Evolutionary conservation across 30 jellyfish, hydroid and myxozoan genomes (phyloP).

Genomic region (Aurelia coerulea): DNA sequence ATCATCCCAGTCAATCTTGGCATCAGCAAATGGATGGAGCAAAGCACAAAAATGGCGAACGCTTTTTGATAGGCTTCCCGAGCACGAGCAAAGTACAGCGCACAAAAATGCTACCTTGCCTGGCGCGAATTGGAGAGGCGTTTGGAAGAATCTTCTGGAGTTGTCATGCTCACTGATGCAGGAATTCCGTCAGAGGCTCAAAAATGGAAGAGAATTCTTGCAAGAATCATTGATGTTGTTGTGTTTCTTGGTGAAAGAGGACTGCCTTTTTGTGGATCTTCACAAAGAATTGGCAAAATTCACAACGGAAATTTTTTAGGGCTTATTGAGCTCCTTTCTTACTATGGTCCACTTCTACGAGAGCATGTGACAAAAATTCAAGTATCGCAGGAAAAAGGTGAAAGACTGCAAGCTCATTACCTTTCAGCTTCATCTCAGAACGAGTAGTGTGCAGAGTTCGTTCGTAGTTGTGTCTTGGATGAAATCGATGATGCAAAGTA

Average conservation of each 20-base stretch:
- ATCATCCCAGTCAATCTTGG: slow-evolving; percentile 47
- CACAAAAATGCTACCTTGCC: too few species aligned
- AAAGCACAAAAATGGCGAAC: slow-evolving; percentile 42
- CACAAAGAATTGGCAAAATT: slow-evolving; percentile 45
- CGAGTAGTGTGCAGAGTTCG: slow-evolving; percentile 31
- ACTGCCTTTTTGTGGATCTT: not conserved
- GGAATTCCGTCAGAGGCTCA: too few species aligned
- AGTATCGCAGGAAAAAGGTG: slow-evolving; percentile 58
- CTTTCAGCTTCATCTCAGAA: slow-evolving; percentile 59
- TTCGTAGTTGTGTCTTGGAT: not conserved
- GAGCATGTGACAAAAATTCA: slow-evolving; percentile 44
- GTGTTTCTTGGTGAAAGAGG: too few species aligned
- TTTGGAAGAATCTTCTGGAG: too few species aligned
- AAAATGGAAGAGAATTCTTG: slow-evolving; percentile 45
- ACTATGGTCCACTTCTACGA: slow-evolving; percentile 59
- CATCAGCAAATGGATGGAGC: slow-evolving; percentile 60
- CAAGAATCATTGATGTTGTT: slow-evolving; percentile 34
- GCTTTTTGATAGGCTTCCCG: slow-evolving; percentile 37
- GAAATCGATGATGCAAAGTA: too few species aligned
- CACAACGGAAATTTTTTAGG: slow-evolving; percentile 62
- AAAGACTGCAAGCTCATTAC: slow-evolving; percentile 58
- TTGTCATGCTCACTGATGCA: too few species aligned
- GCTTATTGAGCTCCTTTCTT: slow-evolving; percentile 42
- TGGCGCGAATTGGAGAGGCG: too few species aligned
- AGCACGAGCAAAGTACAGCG: too few species aligned